Percentiles rank a stretch among this genome's conserved stretches.
These are phyloP conservation scores for Sebastes fasciatus DNA, from an alignment of 2,113 vertebrate species.

Conservation along the genomic window DNA sequence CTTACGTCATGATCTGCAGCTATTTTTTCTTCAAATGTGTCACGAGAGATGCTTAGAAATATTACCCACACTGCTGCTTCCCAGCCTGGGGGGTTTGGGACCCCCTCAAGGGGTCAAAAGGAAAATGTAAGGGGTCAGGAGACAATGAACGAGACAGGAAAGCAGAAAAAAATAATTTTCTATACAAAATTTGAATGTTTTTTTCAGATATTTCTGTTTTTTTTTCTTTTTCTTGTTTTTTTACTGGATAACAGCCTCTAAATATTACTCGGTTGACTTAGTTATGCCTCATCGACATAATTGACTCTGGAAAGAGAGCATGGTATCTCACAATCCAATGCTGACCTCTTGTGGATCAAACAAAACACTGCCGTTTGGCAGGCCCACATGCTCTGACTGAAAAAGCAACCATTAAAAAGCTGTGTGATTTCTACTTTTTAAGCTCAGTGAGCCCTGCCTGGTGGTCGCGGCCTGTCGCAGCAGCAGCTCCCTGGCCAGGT, in stretches of 20 bases:
- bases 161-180: background rate
- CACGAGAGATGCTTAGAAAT: background rate
- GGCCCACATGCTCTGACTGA: background rate
- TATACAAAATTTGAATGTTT: background rate
- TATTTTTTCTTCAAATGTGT: background rate
- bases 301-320: background rate
- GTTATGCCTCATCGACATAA: background rate
- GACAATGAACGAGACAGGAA: background rate
- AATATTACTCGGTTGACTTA: background rate
- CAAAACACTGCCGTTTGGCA: background rate
- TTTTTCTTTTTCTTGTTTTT: background rate
- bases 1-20: background rate
- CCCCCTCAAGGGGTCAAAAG: background rate
- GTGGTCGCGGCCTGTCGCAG: conserved; percentile 47
- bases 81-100: background rate
- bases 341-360: conserved; percentile 67
- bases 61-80: background rate
- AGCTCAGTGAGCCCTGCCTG: background rate
- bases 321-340: conserved; percentile 15
- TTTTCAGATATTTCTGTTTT: background rate
- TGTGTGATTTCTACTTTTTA: background rate
- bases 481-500: conserved; percentile 84
- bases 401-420: background rate
- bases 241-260: background rate
- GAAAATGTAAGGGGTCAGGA: background rate